phyloP scores from a whole-genome alignment of 2,888 invertebrate genomes.

The Scaptomyza polygonia region DNA sequence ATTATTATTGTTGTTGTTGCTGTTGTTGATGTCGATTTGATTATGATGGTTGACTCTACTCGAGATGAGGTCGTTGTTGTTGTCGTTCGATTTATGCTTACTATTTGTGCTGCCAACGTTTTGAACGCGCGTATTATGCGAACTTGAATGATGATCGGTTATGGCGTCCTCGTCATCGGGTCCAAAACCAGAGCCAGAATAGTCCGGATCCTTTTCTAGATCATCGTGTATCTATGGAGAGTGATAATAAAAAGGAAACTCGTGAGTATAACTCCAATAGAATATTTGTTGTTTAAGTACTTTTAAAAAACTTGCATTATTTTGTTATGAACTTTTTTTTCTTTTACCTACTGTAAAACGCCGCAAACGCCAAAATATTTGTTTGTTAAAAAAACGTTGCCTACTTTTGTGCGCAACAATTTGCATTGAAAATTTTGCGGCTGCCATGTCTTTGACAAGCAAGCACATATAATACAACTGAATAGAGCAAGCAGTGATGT shows the following conservation, averaged over 20 bases:
- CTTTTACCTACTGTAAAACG: too few species aligned
- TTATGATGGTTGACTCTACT: constrained; percentile 79
- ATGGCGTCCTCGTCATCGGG: constrained; percentile 91
- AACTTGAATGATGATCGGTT: constrained; percentile 75
- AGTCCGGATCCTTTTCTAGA: constrained; percentile 89
- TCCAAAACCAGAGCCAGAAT: constrained; percentile 94
- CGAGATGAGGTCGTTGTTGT: constrained; percentile 68
- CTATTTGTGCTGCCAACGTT: constrained; percentile 67
- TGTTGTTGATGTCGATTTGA: constrained; percentile 71
- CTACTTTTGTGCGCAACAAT: constrained; percentile 59
- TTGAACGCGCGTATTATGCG: constrained; percentile 77
- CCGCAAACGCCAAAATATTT: too few species aligned
- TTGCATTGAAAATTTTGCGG: constrained; percentile 64
- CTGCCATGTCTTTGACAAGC: constrained; percentile 54
- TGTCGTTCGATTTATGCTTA: constrained; percentile 80
- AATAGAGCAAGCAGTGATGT: neutral
- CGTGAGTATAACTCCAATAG: neutral
- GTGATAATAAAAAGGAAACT: neutral
- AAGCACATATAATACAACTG: constrained; percentile 23
- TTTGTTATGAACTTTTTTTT: too few species aligned
- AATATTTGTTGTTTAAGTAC: too few species aligned
- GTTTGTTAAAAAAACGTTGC: constrained; percentile 11
- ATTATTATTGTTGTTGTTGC: too few species aligned
- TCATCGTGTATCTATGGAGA: constrained; percentile 83
- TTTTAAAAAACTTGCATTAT: too few species aligned